These are phyloP conservation scores for Erethizon dorsatum DNA, from an alignment of 2,797 vertebrate genomes.

Conservation along the genomic window DNA sequence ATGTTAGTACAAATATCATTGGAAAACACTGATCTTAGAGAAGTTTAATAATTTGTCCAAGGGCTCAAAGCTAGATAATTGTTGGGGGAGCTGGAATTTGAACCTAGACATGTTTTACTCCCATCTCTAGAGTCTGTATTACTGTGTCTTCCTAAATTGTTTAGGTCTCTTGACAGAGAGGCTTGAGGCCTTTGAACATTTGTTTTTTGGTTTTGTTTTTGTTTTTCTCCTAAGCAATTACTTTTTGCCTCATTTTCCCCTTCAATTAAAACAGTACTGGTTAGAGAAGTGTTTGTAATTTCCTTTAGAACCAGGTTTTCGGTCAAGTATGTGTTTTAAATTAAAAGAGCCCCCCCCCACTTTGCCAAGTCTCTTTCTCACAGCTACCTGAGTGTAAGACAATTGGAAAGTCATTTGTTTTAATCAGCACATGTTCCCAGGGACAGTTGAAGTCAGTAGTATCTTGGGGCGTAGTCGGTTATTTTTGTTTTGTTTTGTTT, in stretches of 20 bases:
- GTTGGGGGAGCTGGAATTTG: constrained; percentile 28
- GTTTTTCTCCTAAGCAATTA: background rate
- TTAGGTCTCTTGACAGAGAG: constrained; percentile 24
- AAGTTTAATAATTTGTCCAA: constrained; percentile 48
- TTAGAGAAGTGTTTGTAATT: constrained; percentile 26
- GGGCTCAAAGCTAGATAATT: constrained; percentile 26
- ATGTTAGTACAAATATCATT: constrained; percentile 11
- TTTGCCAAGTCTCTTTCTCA: background rate
- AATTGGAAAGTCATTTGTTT: constrained; percentile 56
- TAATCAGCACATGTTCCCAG: background rate
- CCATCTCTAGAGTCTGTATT: constrained; percentile 28
- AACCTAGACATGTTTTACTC: constrained; percentile 50
- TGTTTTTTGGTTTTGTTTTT: background rate
- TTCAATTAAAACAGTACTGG: background rate
- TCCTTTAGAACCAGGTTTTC: constrained; percentile 69
- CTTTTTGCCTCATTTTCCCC: constrained; percentile 59
- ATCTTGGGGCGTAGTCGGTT: constrained; percentile 28
- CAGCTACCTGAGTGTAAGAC: constrained; percentile 58
- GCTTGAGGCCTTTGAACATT: constrained; percentile 42
- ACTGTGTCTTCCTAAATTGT: background rate
- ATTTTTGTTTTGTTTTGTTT: background rate
- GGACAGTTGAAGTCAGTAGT: constrained; percentile 39
- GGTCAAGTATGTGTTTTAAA: constrained; percentile 67
- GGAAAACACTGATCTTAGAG: constrained; percentile 58
- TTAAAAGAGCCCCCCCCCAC: background rate